Conservation (phyloP, 2,888 invertebrate species). For the Drosophila trichaetosa region DNA sequence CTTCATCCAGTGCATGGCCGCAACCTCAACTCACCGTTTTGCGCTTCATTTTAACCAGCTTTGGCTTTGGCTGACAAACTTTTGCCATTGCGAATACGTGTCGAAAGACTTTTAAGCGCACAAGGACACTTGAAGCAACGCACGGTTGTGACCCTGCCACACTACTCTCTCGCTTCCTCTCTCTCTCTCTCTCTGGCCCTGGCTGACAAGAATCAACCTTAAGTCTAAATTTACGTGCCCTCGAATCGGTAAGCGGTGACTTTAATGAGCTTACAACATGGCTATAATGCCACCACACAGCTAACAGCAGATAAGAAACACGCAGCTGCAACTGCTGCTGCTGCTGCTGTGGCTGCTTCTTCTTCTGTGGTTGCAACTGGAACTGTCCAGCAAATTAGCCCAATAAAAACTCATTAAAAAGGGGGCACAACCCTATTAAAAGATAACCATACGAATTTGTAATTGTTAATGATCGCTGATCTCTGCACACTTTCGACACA, state of each 20-base stretch:
- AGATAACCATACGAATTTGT: slow-evolving; percentile 46
- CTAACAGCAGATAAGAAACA: slow-evolving; percentile 42
- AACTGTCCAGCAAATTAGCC: slow-evolving; percentile 49
- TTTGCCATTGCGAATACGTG: slow-evolving; percentile 68
- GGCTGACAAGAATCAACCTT: slow-evolving; percentile 26
- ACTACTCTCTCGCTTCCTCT: not conserved
- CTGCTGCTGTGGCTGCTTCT: slow-evolving; percentile 2
- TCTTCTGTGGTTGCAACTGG: slow-evolving; percentile 12
- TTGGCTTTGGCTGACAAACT: slow-evolving; percentile 68
- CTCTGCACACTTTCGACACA: not conserved
- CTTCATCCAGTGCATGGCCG: not conserved
- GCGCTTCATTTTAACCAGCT: slow-evolving; percentile 66
- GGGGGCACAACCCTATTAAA: slow-evolving; percentile 24
- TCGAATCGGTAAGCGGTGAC: slow-evolving; percentile 50
- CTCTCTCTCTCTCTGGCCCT: slow-evolving; percentile 12
- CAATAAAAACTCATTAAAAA: slow-evolving; percentile 59
- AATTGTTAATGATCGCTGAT: slow-evolving; percentile 40
- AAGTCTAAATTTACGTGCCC: slow-evolving; percentile 60
- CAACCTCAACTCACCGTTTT: slow-evolving; percentile 4
- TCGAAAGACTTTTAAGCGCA: slow-evolving; percentile 71
- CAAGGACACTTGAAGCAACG: slow-evolving; percentile 70
- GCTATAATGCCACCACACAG: slow-evolving; percentile 28
- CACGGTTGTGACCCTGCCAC: slow-evolving; percentile 30
- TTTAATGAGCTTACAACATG: slow-evolving; percentile 69
- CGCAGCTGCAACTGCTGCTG: slow-evolving; percentile 32